A percentile compares a stretch with the other conserved stretches of the same genome.
Evolutionary conservation across 2,797 vertebrate species (phyloP).

Genomic region (Halcyon smyrnensis): DNA sequence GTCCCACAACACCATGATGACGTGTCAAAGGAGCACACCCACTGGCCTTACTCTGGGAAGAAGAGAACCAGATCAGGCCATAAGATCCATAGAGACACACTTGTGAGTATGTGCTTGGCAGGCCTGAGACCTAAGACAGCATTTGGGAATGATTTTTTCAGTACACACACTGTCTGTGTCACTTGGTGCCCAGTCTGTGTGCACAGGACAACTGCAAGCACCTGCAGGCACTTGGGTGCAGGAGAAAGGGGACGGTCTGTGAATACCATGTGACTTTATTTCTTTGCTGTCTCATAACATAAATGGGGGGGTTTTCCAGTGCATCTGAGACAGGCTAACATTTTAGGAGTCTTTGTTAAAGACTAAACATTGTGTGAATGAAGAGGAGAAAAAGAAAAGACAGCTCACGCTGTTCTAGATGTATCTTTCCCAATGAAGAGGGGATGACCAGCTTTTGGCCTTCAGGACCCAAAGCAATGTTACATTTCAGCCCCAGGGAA

Average conservation of each 20-base stretch:
- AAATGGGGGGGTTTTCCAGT: background rate
- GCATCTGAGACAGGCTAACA: background rate
- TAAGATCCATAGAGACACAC: rapidly evolving
- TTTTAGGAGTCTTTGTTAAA: background rate
- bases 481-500: background rate
- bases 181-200: background rate
- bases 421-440: background rate
- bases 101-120: background rate
- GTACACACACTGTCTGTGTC: background rate
- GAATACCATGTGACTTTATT: background rate
- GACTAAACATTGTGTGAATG: background rate
- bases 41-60: background rate
- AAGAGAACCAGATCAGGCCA: background rate
- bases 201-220: background rate
- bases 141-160: background rate
- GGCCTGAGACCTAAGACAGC: background rate
- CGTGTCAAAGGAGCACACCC: background rate
- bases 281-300: background rate
- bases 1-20: rapidly evolving
- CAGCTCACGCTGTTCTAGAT: background rate
- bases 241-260: background rate
- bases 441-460: background rate
- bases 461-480: background rate
- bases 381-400: background rate
- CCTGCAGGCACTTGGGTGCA: background rate